Evolutionary conservation across 2,113 vertebrate species (phyloP).

Genomic region (Dendropsophus ebraccatus): DNA sequence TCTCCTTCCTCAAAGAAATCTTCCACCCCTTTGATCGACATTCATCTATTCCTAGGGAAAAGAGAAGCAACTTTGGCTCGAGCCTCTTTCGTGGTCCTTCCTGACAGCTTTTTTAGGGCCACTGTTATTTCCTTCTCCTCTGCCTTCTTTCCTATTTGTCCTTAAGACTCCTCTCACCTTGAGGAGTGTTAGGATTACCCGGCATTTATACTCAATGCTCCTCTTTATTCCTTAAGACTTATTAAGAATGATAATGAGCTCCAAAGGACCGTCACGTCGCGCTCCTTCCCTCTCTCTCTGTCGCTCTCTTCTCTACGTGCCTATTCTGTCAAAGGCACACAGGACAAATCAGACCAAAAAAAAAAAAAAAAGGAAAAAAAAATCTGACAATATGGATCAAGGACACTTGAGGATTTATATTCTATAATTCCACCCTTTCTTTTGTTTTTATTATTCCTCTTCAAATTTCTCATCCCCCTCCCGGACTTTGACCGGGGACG

Average conservation of each 20-base stretch:
- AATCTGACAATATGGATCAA: slow-evolving; percentile 78
- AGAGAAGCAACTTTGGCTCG: slow-evolving; percentile 39
- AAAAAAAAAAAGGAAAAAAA: slow-evolving; percentile 60
- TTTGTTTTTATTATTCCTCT: slow-evolving; percentile 79
- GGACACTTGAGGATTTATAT: slow-evolving; percentile 74
- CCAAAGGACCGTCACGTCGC: slow-evolving; percentile 88
- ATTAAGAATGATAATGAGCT: slow-evolving; percentile 99
- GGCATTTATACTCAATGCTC: slow-evolving; percentile 97
- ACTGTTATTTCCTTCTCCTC: slow-evolving; percentile 50
- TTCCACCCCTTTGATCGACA: slow-evolving; percentile 34
- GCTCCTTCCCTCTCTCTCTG: slow-evolving; percentile 76
- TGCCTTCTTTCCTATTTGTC: slow-evolving; percentile 77
- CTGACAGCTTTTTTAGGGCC: slow-evolving; percentile 19
- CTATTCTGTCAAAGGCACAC: slow-evolving; percentile 86
- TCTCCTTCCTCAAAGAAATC: slow-evolving; percentile 29
- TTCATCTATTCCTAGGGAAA: slow-evolving; percentile 40
- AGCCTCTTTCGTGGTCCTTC: slow-evolving; percentile 26
- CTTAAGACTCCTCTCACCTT: slow-evolving; percentile 97
- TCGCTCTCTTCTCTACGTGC: slow-evolving; percentile 72
- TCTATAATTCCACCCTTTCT: slow-evolving; percentile 75
- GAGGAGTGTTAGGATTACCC: slow-evolving; percentile 97
- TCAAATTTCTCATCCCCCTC: slow-evolving; percentile 67
- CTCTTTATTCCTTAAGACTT: slow-evolving; percentile 99
- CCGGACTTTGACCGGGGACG: slow-evolving; percentile 68
- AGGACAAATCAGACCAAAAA: slow-evolving; percentile 85